A percentile compares a stretch with the other conserved stretches of the same genome.
Evolutionary conservation across 2,797 vertebrate species (phyloP).

Genomic region (Xenops minutus): DNA sequence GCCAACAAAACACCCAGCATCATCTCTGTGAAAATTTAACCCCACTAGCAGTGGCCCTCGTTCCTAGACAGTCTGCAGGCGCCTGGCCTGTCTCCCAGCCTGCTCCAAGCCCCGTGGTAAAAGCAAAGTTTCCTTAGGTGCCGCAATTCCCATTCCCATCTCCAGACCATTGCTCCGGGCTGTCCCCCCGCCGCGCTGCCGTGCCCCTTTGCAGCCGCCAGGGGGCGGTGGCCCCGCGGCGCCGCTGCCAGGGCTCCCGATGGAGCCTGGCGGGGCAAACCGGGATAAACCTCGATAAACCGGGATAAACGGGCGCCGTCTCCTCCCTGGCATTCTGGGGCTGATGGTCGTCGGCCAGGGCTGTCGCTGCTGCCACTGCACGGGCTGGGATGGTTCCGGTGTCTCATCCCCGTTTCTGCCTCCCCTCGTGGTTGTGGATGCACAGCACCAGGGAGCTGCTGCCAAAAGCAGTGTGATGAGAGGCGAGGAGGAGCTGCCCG

Average conservation of each 20-base stretch:
- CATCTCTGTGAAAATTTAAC: not conserved
- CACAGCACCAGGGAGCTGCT: not conserved
- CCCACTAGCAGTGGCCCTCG: accelerated
- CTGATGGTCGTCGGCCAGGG: accelerated
- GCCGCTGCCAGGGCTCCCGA: not conserved
- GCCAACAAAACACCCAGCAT: not conserved
- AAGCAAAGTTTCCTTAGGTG: accelerated
- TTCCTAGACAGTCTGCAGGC: not conserved
- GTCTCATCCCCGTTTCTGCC: not conserved
- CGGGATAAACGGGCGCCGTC: too few relatives aligned
- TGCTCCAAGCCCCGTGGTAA: not conserved
- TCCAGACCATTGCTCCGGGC: too few relatives aligned
- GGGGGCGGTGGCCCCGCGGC: not conserved
- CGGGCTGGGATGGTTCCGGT: too few relatives aligned
- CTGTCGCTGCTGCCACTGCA: not conserved
- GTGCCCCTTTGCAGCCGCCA: accelerated
- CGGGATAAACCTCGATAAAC: not conserved
- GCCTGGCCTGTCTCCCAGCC: not conserved
- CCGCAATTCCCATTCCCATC: accelerated
- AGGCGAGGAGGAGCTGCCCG: not conserved
- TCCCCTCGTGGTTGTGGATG: not conserved
- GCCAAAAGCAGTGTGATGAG: not conserved
- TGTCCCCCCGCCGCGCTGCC: too few relatives aligned
- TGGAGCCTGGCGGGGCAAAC: not conserved
- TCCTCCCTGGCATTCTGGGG: not conserved